Base-by-base conservation (phyloP, 2,113 vertebrate genomes). In the Cyanocitta stelleri region DNA sequence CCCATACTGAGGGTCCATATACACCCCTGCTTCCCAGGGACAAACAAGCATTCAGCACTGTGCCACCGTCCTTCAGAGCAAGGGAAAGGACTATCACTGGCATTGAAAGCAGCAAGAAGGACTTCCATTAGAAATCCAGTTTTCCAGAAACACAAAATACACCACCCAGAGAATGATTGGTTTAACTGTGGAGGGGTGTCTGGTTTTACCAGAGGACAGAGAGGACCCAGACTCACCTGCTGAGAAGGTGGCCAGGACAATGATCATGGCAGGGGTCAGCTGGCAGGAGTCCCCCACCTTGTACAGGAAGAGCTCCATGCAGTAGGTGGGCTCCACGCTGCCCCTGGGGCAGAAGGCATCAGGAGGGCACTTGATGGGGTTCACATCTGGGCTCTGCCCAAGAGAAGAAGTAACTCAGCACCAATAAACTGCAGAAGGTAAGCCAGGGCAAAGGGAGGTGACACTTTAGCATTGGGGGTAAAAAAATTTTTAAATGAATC, bases 271-370 rank as follows among this genome's bases (percentile, higher is more conserved):
- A 29, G 99, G 98, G 6, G 98, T 98, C 72, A 99, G 93, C 95
- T 98, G 98, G 97, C 99, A 99, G 7, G 97, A 98, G 63, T 98
- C 95, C 43, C 98, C 98, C 9, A 91, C 95, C 97, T 98, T 99
- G 48, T 98, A 97, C 26, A 99, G 98, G 92, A 99, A 99, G 9
- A 98, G 97, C 94, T 99, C 98, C 98, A 98, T 99, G 97, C 99
- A 99, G 97, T 98, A 99, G 6, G 96, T 94, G 0, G 98, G 98
- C 56, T 97, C 97, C 3, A 95, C 62, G 41, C 98, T 99, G 84
- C 99, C 99, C 29, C 71, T 37, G 3, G 98, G 99, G 91, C 99
- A 99, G 91, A 99, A 99, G 14, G 99, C 99, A 9, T 99, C 98
- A 0, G 64, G 93, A 29, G 99, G 99, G 87, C 99, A 99, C 92